Evolutionary conservation across 2,888 invertebrate genomes (phyloP).

Genomic region (Nymphalis urticae): DNA sequence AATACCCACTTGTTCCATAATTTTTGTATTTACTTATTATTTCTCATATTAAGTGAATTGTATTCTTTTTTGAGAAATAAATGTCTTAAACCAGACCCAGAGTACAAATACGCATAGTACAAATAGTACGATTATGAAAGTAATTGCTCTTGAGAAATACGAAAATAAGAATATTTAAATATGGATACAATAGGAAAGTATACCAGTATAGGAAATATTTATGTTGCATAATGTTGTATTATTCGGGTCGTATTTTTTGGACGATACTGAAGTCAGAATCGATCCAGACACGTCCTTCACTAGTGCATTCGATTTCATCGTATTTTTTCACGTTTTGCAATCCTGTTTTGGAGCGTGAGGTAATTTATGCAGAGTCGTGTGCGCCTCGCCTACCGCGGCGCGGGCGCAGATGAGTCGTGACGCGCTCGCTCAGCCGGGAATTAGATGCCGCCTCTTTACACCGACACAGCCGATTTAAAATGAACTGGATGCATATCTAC

Average conservation of each 20-base stretch:
- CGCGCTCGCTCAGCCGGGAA: conserved; percentile 55
- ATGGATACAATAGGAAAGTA: no score
- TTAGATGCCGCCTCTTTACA: conserved; percentile 49
- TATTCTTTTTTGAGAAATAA: no score
- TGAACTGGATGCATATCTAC: conserved; percentile 27
- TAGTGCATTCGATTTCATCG: conserved; percentile 4
- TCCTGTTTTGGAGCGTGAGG: conserved; percentile 47
- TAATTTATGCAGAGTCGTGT: conserved; percentile 74
- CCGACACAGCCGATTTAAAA: conserved; percentile 32
- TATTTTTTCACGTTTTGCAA: conserved; percentile 23
- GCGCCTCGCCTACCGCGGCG: conserved; percentile 48
- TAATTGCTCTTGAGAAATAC: no score
- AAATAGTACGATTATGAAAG: no score
- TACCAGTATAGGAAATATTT: not conserved
- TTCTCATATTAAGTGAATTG: no score
- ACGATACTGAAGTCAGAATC: conserved; percentile 12
- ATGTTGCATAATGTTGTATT: not conserved
- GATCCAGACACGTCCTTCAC: conserved; percentile 10
- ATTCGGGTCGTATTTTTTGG: not conserved
- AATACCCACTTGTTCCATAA: no score
- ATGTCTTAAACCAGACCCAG: no score
- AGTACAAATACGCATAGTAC: no score
- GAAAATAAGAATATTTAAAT: no score
- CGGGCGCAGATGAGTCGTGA: conserved; percentile 57
- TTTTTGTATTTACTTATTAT: no score